Base-by-base conservation (phyloP, 2,888 invertebrate species). In the Rhogogaster chlorosoma region DNA sequence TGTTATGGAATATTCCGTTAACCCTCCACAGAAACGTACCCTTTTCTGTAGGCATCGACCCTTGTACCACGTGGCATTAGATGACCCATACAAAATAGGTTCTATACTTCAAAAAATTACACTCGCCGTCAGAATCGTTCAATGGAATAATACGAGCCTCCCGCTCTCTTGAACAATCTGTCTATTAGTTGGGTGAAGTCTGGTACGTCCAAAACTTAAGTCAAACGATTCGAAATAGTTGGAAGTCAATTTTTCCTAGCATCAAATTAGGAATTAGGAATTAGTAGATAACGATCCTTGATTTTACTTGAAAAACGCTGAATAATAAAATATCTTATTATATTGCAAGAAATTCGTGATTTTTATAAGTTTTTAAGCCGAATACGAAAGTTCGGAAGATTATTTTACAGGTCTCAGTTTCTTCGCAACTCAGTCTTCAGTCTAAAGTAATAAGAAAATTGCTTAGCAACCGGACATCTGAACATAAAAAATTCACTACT, bases 1-100 rank as follows among this genome's bases (percentile, higher is more conserved):
- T 80, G 22, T 61, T 57, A 12, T 61, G 80, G 61, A 61, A 80
- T 38, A 36, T 80, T 80, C 80, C 57, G 36, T 38, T 26, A 26
- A 61, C 6, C 12, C 38, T 38, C 38, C 45, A 26, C 26, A 38
- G n/a, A n/a, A 49, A 38, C 18, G 53, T 77, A 38, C 29, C 45
- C 57, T 38, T 38, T 80, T 53, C 26, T 15, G 53, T 7, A 18
- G 26, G 10, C 42, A 22, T 42, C 22, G 53, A 53, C n/a, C 53
- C 53, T 18, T 1, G n/a, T 53, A 53, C 53, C n/a, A 1, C 0
- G 7, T 6, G 53, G 6, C n/a, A 53, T 53, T 53, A 7, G 7
- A 53, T 53, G 6, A 53, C 53, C 5, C 0, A 18, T 53, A 53
- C 53, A 53, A 53, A 53, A 53, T 53, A 53, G 53, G n/a, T n/a